Evolutionary conservation across 2,113 vertebrate species (phyloP).

Genomic region (Canis aureus): DNA sequence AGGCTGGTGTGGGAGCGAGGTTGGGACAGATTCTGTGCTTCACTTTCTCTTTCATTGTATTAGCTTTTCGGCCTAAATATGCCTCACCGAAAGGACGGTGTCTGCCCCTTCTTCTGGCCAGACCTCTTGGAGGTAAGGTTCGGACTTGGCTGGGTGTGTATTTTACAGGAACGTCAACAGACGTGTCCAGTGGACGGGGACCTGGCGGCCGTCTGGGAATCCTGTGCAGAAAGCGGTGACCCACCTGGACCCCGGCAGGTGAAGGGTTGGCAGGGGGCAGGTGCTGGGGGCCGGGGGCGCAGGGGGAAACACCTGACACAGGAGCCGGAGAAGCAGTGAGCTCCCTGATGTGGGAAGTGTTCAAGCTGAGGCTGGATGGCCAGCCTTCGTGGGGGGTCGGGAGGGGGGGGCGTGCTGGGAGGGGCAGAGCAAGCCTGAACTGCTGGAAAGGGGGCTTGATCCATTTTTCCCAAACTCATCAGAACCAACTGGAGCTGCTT

Average conservation of each 20-base stretch:
- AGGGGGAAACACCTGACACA: too few species aligned
- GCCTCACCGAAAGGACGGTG: not conserved
- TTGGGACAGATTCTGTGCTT: not conserved
- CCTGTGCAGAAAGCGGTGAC: not conserved
- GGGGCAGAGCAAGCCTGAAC: not conserved
- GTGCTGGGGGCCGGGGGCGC: not conserved
- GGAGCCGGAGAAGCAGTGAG: not conserved
- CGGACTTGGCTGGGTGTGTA: not conserved
- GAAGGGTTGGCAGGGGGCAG: too few species aligned
- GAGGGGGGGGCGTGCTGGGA: rapidly evolving
- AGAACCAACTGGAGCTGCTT: not conserved
- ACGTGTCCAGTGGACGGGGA: not conserved
- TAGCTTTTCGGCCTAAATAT: not conserved
- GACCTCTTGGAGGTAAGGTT: not conserved
- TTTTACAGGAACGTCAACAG: not conserved
- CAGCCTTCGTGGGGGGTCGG: not conserved
- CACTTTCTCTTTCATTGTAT: not conserved
- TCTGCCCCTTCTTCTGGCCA: not conserved
- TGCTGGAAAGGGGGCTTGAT: not conserved
- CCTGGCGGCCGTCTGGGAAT: not conserved
- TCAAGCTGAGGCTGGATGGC: not conserved
- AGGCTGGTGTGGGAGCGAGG: not conserved
- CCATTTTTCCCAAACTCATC: not conserved
- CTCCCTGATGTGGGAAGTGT: not conserved
- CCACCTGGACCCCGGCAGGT: rapidly evolving